A percentile compares a stretch with the other conserved stretches of the same genome.
phyloP scores from a whole-genome alignment of 2,888 invertebrate genomes.

The Drosophila mulleri region DNA sequence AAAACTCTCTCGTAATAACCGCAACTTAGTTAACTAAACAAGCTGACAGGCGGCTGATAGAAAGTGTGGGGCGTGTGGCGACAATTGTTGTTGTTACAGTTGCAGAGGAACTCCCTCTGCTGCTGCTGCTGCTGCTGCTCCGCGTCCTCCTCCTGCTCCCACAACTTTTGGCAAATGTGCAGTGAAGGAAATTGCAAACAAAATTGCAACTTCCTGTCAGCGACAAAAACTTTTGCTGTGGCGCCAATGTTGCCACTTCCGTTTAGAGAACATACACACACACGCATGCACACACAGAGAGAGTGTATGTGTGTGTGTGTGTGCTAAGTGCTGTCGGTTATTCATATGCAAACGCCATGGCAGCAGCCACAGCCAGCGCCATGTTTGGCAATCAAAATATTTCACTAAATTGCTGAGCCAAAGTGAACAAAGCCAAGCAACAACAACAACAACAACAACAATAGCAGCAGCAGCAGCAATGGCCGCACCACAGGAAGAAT shows the following conservation, averaged over 20 bases:
- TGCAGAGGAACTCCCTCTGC: conserved; percentile 9
- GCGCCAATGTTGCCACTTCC: conserved; percentile 82
- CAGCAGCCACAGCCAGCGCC: conserved; percentile 55
- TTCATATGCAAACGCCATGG: conserved; percentile 76
- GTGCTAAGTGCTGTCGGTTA: conserved; percentile 79
- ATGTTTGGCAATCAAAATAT: conserved; percentile 81
- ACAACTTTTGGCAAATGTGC: conserved; percentile 53
- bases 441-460: conserved; percentile 29
- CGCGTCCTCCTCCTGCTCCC: not conserved
- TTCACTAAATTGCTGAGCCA: conserved; percentile 76
- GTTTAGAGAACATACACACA: conserved; percentile 58
- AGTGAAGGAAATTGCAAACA: conserved; percentile 84
- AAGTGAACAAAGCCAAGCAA: conserved; percentile 58
- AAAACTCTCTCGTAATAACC: conserved; percentile 70
- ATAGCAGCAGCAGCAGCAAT: conserved; percentile 19
- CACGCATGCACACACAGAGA: conserved; percentile 7
- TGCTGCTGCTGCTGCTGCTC: not conserved
- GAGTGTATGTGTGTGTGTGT: conserved; percentile 42
- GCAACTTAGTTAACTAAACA: conserved; percentile 80
- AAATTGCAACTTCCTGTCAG: conserved; percentile 83
- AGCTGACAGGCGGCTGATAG: conserved; percentile 60
- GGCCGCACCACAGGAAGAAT: conserved; percentile 58
- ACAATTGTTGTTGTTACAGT: conserved; percentile 38
- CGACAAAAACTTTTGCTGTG: conserved; percentile 81
- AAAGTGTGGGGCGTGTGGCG: conserved; percentile 11